A percentile compares a stretch with the other conserved stretches of the same genome.
These are phyloP conservation scores for Rhineura floridana DNA, from an alignment of 2,113 vertebrate species.

Conservation along the genomic window DNA sequence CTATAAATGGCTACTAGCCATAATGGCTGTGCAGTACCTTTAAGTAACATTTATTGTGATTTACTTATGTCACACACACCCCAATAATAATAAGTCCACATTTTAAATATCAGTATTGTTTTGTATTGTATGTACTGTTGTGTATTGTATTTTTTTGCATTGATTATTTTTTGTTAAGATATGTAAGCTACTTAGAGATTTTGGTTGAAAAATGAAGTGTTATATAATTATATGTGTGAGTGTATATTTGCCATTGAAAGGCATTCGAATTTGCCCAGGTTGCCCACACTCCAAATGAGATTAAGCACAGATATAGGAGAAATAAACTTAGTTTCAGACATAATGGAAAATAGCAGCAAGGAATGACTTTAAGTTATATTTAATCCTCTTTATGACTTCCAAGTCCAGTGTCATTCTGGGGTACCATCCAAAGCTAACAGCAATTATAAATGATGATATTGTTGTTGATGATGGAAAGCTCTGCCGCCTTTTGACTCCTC, in stretches of 20 bases:
- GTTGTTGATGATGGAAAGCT: not conserved
- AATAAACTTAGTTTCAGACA: not conserved
- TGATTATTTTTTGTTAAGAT: too few species aligned
- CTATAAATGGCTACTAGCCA: too few species aligned
- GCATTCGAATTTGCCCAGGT: slow-evolving; percentile 5
- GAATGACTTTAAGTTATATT: not conserved
- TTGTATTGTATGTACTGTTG: too few species aligned
- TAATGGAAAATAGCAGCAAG: slow-evolving; percentile 10
- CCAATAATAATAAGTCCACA: too few species aligned
- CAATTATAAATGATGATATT: slow-evolving; percentile 22
- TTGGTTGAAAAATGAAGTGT: too few species aligned
- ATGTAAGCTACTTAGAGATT: too few species aligned
- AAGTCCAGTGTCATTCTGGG: slow-evolving; percentile 43
- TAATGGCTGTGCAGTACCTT: too few species aligned
- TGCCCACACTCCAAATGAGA: slow-evolving; percentile 33
- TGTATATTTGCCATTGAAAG: slow-evolving; percentile 11
- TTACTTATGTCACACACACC: too few species aligned
- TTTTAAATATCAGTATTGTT: too few species aligned
- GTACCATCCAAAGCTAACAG: slow-evolving; percentile 50
- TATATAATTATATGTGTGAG: too few species aligned
- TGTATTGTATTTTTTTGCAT: too few species aligned
- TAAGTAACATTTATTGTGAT: too few species aligned
- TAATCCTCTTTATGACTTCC: slow-evolving; percentile 50
- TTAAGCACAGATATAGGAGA: not conserved
- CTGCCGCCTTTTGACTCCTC: not conserved